These are phyloP conservation scores for Vidua macroura DNA, from an alignment of 2,113 vertebrate species.

Conservation along the genomic window DNA sequence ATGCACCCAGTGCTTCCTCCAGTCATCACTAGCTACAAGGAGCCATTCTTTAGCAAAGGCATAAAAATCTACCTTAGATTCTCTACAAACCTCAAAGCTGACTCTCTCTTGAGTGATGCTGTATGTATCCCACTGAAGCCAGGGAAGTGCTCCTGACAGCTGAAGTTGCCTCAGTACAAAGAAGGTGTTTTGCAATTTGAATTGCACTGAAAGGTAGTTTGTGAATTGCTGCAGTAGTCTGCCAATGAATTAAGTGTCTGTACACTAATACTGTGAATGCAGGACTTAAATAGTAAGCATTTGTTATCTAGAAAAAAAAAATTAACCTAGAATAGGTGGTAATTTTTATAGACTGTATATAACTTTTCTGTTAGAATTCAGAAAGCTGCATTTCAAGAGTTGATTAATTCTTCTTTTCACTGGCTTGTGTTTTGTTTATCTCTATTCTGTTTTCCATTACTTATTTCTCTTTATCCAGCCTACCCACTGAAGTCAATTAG, in stretches of 20 bases:
- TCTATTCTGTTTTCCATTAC: background rate
- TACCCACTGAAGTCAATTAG: background rate
- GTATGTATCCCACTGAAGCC: background rate
- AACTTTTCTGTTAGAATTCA: background rate
- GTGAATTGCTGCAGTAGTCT: background rate
- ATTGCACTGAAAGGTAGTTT: background rate
- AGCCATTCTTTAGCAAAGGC: background rate
- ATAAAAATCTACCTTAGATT: background rate
- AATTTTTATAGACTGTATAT: background rate
- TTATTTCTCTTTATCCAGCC: background rate
- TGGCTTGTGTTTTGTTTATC: background rate
- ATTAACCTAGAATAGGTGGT: background rate
- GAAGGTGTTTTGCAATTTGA: background rate
- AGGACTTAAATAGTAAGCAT: background rate
- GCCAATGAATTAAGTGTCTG: background rate
- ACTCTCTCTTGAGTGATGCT: background rate
- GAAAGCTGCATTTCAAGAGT: background rate
- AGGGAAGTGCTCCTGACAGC: background rate
- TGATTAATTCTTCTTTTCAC: background rate
- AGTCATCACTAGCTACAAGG: background rate
- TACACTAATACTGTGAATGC: background rate
- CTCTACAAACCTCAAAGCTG: background rate
- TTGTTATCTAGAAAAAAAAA: background rate
- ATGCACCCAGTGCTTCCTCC: background rate
- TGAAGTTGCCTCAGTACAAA: background rate